A percentile compares a stretch with the other conserved stretches of the same genome.
These are phyloP conservation scores for Alentia gelatinosa DNA, from an alignment of 2,888 invertebrate genomes.

Conservation along the genomic window DNA sequence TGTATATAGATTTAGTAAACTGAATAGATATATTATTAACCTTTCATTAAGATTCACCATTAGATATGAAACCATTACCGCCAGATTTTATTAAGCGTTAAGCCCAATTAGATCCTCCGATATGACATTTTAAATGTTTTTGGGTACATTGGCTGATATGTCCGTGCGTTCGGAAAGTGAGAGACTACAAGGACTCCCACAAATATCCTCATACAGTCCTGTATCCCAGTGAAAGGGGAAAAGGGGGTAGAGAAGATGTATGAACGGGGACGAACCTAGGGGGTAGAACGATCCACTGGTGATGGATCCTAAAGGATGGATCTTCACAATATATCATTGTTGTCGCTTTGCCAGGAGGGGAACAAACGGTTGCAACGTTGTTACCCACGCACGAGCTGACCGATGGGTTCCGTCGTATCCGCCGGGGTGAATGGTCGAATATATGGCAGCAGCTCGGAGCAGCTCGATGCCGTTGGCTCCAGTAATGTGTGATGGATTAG, in stretches of 20 bases:
- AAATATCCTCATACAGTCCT: too few relatives aligned
- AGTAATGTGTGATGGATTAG: conserved; percentile 4
- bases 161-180: too few relatives aligned
- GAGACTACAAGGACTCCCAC: too few relatives aligned
- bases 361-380: conserved; percentile 34
- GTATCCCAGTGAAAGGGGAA: too few relatives aligned
- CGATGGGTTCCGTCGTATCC: background rate
- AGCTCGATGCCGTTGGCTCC: background rate
- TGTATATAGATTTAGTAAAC: too few relatives aligned
- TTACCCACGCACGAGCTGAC: background rate
- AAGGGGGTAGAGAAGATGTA: background rate
- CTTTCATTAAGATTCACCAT: too few relatives aligned
- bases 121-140: too few relatives aligned
- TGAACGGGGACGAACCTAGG: background rate
- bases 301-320: conserved; percentile 8
- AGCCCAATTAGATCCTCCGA: too few relatives aligned
- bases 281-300: background rate
- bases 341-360: background rate
- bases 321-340: conserved; percentile 24
- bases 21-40: too few relatives aligned
- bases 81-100: too few relatives aligned
- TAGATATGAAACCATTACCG: too few relatives aligned
- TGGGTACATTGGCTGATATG: too few relatives aligned
- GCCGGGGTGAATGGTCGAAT: background rate
- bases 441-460: background rate